A percentile compares a stretch with the other conserved stretches of the same genome.
Evolutionary conservation across 2,888 invertebrate genomes (phyloP).

Genomic region (Halictus ligatus): DNA sequence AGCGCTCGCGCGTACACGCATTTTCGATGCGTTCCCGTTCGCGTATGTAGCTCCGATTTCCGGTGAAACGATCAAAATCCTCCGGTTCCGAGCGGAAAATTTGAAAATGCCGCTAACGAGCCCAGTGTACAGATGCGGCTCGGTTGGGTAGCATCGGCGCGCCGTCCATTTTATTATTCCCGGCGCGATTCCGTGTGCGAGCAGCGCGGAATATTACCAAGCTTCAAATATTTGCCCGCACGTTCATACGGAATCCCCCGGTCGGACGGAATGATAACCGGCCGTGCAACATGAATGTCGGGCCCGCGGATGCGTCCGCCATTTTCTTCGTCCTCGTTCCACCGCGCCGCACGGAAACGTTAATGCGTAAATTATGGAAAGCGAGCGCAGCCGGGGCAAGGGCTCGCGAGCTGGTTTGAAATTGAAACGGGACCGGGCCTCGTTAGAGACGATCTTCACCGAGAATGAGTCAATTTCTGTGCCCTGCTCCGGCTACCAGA

Average conservation of each 20-base stretch:
- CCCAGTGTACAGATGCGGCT: constrained; percentile 55
- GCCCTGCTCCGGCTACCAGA: neutral
- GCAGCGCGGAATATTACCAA: constrained; percentile 57
- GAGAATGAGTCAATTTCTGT: neutral
- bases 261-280: constrained; percentile 44
- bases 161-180: constrained; percentile 63
- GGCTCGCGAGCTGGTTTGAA: constrained; percentile 13
- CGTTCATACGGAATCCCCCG: constrained; percentile 22
- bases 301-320: neutral
- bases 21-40: neutral
- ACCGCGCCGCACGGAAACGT: constrained; percentile 16
- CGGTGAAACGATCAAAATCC: neutral
- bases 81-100: constrained; percentile 1
- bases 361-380: constrained; percentile 42
- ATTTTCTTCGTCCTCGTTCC: neutral
- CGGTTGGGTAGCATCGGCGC: constrained; percentile 23
- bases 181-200: constrained; percentile 41
- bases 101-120: constrained; percentile 49
- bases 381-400: neutral
- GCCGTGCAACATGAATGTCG: neutral
- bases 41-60: neutral
- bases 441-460: neutral
- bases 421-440: constrained; percentile 24
- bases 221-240: constrained; percentile 57
- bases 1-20: neutral